Evolutionary conservation across 1,140 invertebrate species (phyloP), one percentile per base, ranked within the genome.

Genomic region (Laupala kohalensis): DNA sequence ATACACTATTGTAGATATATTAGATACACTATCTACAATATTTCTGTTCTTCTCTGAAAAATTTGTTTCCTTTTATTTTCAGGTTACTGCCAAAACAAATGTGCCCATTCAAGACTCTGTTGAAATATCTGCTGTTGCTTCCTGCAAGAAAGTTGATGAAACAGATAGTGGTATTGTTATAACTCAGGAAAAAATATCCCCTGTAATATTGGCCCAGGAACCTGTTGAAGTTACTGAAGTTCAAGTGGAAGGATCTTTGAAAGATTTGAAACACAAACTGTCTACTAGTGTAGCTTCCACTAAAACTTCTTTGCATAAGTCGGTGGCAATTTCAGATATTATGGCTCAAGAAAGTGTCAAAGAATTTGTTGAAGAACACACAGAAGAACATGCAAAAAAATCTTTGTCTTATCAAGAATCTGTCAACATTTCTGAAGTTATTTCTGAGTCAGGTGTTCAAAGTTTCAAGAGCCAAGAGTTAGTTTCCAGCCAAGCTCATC

Each of bases 141-240:
- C 85, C 12, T 79, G 85, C 71, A 89, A 87, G 75, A 87, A 87
- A 72, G 84, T 88, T 30, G 84, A 85, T 74, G 84, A 78, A 26
- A 83, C 84, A 69, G 74, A 78, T 68, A 78, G 78, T 66, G 78
- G 81, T 72, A 74, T 76, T 9, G 73, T 77, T 28, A 63, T 9
- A 26, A 73, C 79, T 15, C 76, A 79, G 69, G 74, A 77, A 13
- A 64, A 73, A 26, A 75, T 74, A 9, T 69, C 67, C 19, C 53
- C 75, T 15, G 67, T 75, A 28, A 25, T 70, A 27, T 71, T 76
- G 6, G 65, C 73, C 12, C 74, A 77, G 28, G 79, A 84, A 71
- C 79, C 82, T 1, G 76, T 83, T 12, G 76, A 81, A 2, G 77
- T 84, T 4, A 78, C 80, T 1, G 82, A 84, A 77, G 77, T 80